A percentile compares a stretch with the other conserved stretches of the same genome.
These are phyloP conservation scores for Crepidodera aurea DNA, from an alignment of 2,888 invertebrate species.

Conservation along the genomic window DNA sequence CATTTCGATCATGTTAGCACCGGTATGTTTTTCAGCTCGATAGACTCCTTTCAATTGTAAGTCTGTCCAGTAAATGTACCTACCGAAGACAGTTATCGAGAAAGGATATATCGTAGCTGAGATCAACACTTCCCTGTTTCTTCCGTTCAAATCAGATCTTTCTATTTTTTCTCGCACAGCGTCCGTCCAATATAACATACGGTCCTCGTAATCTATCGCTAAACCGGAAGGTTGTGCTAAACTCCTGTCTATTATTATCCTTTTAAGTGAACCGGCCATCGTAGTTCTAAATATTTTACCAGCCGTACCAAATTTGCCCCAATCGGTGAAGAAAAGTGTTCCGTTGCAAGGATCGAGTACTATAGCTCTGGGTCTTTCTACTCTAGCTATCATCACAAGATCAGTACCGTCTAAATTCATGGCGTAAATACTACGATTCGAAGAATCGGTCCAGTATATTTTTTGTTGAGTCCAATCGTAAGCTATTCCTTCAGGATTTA, in stretches of 20 bases:
- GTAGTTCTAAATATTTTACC: conserved; percentile 95
- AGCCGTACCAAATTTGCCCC: conserved; percentile 91
- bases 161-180: conserved; percentile 96
- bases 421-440: conserved; percentile 92
- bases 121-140: conserved; percentile 82
- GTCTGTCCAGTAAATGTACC: conserved; percentile 97
- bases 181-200: conserved; percentile 96
- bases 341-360: conserved; percentile 97
- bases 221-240: conserved; percentile 95
- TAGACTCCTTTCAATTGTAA: conserved; percentile 92
- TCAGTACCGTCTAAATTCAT: conserved; percentile 91
- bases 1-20: conserved; percentile 92
- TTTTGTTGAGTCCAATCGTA: conserved; percentile 99
- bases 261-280: conserved; percentile 93
- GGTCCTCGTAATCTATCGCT: conserved; percentile 94
- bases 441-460: conserved; percentile 97
- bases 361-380: conserved; percentile 92
- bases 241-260: conserved; percentile 87
- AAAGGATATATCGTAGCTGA: conserved; percentile 95
- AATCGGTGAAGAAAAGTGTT: conserved; percentile 93
- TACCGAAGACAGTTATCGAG: conserved; percentile 88
- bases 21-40: conserved; percentile 96
- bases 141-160: conserved; percentile 83
- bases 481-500: conserved; percentile 90
- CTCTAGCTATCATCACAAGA: conserved; percentile 90